These are phyloP conservation scores for Daboia siamensis DNA, from an alignment of 2,113 vertebrate species.

Conservation along the genomic window DNA sequence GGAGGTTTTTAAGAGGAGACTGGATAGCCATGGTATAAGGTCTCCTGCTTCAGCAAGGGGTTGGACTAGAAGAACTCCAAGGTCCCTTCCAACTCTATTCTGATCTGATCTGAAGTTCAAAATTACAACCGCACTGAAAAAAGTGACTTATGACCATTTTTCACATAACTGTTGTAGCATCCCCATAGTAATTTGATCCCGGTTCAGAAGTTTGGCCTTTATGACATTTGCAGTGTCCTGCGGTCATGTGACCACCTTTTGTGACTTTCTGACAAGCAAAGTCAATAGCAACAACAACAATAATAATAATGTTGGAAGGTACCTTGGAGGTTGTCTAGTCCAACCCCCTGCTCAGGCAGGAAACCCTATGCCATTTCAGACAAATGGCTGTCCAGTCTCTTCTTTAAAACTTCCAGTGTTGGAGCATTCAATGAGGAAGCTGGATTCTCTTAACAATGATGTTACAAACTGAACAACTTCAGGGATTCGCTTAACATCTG, in stretches of 20 bases:
- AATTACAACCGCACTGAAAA: background rate
- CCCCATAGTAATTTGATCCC: background rate
- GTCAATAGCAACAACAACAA: no score
- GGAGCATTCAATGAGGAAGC: no score
- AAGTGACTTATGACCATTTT: background rate
- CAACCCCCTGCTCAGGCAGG: no score
- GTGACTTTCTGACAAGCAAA: no score
- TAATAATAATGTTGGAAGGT: no score
- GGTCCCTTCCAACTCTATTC: background rate
- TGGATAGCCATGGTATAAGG: background rate
- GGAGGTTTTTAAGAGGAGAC: background rate
- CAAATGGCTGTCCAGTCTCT: no score
- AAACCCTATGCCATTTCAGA: no score
- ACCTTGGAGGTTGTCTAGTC: no score
- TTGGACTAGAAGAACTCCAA: background rate
- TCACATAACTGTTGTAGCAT: background rate
- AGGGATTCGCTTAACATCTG: no score
- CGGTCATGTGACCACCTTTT: background rate
- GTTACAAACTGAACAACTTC: no score
- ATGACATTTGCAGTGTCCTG: background rate
- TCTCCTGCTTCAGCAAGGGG: background rate
- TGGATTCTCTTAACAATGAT: no score
- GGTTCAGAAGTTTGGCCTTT: background rate
- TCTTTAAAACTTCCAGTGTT: no score
- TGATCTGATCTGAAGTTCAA: background rate